A percentile compares a stretch with the other conserved stretches of the same genome.
These are phyloP conservation scores for Raja brachyura DNA, from an alignment of 2,113 vertebrate genomes.

Conservation along the genomic window DNA sequence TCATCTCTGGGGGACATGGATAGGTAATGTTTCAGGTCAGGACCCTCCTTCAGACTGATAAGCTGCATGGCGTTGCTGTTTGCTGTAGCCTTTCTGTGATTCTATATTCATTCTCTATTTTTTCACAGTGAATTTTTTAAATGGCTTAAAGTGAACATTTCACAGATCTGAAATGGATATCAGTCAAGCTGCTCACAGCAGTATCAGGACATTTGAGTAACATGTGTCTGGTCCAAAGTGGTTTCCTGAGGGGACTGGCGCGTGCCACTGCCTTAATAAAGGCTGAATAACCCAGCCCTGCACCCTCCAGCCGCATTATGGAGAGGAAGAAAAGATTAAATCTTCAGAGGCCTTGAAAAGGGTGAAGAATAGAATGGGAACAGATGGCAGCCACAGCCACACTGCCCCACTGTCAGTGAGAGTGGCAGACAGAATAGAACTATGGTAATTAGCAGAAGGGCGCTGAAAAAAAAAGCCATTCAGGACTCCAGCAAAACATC, in stretches of 20 bases:
- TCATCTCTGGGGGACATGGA: too few species aligned
- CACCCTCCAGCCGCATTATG: conserved; percentile 52
- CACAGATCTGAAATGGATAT: conserved; percentile 33
- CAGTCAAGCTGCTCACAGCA: conserved; percentile 39
- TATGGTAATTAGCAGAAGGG: conserved; percentile 57
- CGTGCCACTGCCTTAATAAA: conserved; percentile 50
- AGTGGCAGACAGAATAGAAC: conserved; percentile 50
- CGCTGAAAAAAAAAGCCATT: conserved; percentile 45
- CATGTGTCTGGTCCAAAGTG: conserved; percentile 48
- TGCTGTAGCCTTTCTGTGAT: too few species aligned
- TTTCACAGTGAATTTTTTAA: neutral
- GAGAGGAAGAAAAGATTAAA: conserved; percentile 49
- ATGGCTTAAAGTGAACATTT: neutral
- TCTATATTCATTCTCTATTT: neutral
- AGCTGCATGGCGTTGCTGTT: neutral
- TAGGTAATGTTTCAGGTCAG: too few species aligned
- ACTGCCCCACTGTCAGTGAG: conserved; percentile 47
- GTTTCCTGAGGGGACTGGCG: conserved; percentile 50
- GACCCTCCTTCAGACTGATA: too few species aligned
- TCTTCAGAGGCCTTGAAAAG: conserved; percentile 51
- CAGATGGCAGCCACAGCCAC: conserved; percentile 67
- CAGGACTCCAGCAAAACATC: conserved; percentile 51
- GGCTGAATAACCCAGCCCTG: conserved; percentile 48
- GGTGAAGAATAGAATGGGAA: conserved; percentile 65
- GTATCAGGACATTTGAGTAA: conserved; percentile 45